Evolutionary conservation across 2,797 vertebrate species (phyloP).

Genomic region (Zenarchopterus dispar): DNA sequence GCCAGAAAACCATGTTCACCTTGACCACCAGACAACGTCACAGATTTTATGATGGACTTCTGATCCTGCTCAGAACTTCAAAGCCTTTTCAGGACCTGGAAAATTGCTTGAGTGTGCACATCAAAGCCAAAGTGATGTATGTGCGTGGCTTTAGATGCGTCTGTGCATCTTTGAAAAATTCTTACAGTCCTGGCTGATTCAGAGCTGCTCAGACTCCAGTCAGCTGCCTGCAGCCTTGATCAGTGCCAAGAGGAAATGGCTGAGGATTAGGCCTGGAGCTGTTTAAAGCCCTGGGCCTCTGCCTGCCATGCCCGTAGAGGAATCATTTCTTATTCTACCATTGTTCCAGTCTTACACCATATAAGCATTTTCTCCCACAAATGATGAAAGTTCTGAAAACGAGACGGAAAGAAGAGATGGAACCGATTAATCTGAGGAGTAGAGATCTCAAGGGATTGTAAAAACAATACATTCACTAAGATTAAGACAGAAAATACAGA

Average conservation of each 20-base stretch:
- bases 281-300: slow-evolving; percentile 64
- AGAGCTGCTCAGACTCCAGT: slow-evolving; percentile 42
- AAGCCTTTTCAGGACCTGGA: slow-evolving; percentile 35
- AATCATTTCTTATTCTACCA: slow-evolving; percentile 55
- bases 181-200: slow-evolving; percentile 31
- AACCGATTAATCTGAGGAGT: slow-evolving; percentile 19
- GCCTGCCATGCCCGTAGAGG: slow-evolving; percentile 49
- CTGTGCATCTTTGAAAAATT: slow-evolving; percentile 35
- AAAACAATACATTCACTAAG: slow-evolving; percentile 22
- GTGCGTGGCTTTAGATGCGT: slow-evolving; percentile 28
- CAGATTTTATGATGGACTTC: slow-evolving; percentile 9
- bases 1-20: not conserved
- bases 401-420: slow-evolving; percentile 18
- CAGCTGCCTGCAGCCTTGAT: slow-evolving; percentile 55
- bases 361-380: slow-evolving; percentile 12
- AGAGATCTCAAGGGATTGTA: slow-evolving; percentile 26
- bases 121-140: slow-evolving; percentile 23
- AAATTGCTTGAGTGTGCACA: slow-evolving; percentile 31
- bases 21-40: slow-evolving; percentile 6
- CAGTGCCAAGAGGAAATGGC: slow-evolving; percentile 74
- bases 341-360: slow-evolving; percentile 45
- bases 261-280: slow-evolving; percentile 70
- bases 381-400: slow-evolving; percentile 21
- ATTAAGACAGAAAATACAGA: slow-evolving; percentile 8
- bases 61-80: slow-evolving; percentile 2